phyloP scores from a whole-genome alignment of 2,888 invertebrate genomes.

The Xylocampa areola region DNA sequence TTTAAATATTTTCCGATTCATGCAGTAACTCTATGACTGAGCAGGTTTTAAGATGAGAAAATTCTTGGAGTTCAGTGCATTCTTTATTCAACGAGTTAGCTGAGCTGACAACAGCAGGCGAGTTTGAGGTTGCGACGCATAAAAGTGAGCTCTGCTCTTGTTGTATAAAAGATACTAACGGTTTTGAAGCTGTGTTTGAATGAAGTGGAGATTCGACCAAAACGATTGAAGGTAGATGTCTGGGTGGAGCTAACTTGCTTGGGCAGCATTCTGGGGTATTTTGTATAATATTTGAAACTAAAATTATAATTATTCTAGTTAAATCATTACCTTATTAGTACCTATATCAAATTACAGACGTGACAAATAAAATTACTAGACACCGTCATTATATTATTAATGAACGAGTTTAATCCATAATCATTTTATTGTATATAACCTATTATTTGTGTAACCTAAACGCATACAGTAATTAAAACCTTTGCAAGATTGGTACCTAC shows the following conservation, averaged over 20 bases:
- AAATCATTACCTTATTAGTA: not conserved
- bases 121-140: constrained; percentile 4
- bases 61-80: not conserved
- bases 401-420: not conserved
- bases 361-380: not conserved
- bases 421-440: too few species aligned
- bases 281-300: constrained; percentile 7
- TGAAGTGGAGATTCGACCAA: constrained; percentile 5
- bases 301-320: constrained; percentile 9
- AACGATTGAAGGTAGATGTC: constrained; percentile 4
- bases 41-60: not conserved
- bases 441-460: too few species aligned
- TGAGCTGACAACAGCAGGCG: constrained; percentile 7
- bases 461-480: too few species aligned
- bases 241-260: constrained; percentile 5
- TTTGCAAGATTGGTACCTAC: too few species aligned
- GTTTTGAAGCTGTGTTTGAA: constrained; percentile 8
- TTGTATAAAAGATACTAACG: constrained; percentile 6
- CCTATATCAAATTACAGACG: not conserved
- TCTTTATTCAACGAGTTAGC: not conserved
- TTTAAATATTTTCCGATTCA: not conserved
- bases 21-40: not conserved
- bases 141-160: constrained; percentile 6
- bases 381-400: not conserved
- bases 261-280: constrained; percentile 6